Conservation (phyloP, 2,888 invertebrate species). For the Sicus ferrugineus region DNA sequence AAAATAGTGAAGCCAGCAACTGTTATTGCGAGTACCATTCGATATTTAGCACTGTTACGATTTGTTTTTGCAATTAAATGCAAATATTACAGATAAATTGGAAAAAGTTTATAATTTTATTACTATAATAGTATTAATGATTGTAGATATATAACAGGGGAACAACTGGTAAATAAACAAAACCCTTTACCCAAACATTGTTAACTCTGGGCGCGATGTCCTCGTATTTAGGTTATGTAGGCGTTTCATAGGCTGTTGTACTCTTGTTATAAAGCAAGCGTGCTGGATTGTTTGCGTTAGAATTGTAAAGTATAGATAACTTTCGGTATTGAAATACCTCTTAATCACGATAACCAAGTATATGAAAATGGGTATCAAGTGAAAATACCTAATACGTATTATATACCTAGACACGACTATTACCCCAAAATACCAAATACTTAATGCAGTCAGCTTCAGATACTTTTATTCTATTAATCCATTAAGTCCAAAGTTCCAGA, state of each 20-base stretch:
- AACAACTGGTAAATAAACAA: conserved; percentile 1
- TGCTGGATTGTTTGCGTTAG: too few species aligned
- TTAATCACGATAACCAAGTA: too few species aligned
- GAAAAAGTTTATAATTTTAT: too few species aligned
- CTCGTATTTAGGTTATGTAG: conserved; percentile 20
- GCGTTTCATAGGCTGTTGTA: neutral
- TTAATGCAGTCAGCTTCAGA: too few species aligned
- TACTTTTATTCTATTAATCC: too few species aligned
- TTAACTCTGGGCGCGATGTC: conserved; percentile 29
- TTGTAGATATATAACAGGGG: neutral
- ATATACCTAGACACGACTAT: too few species aligned
- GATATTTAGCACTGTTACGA: conserved; percentile 14
- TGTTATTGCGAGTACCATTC: neutral
- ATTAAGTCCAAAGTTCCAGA: too few species aligned
- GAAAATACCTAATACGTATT: too few species aligned
- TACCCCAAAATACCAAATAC: too few species aligned
- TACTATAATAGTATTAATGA: too few species aligned
- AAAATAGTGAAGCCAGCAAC: conserved; percentile 18
- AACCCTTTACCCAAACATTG: conserved; percentile 18
- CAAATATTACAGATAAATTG: neutral
- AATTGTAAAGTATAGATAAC: too few species aligned
- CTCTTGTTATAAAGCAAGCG: conserved; percentile 11
- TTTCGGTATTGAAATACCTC: conserved; percentile 17
- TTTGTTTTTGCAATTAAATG: neutral
- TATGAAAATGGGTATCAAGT: too few species aligned